Evolutionary conservation across 35 echinoderm and acorn worm species (phyloP), one percentile per base, ranked within the genome.

Genomic region (Ptychodera flava): DNA sequence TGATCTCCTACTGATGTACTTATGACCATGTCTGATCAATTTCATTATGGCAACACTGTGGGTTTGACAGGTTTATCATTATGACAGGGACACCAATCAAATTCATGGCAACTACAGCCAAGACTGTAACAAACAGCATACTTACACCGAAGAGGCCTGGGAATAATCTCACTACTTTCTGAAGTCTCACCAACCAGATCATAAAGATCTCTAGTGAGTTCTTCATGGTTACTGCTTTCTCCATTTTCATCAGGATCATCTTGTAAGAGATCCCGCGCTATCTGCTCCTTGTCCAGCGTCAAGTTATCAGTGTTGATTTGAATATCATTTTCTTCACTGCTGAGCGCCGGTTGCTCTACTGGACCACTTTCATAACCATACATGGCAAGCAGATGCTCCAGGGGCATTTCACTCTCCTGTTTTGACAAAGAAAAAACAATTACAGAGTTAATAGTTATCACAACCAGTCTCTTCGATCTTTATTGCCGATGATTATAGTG

Each of bases 91-190:
- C n/a, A n/a, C n/a, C n/a, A n/a, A n/a, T n/a, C n/a, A n/a, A n/a
- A n/a, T n/a, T n/a, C n/a, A n/a, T n/a, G n/a, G n/a, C n/a, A n/a
- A n/a, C n/a, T n/a, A n/a, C n/a, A n/a, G n/a, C n/a, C n/a, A n/a
- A n/a, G n/a, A n/a, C 6, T 64, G 45, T 64, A 12, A 64, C 6
- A 6, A 64, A 64, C 22, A 64, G 6, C 22, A 31, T 2, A 92
- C 95, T 98, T 82, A 98, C 95, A 99, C 94, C 96, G 90, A 0
- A 99, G 90, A 36, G 94, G 85, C 35, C 96, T 90, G 28, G 92
- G 90, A 0, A 92, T 97, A 32, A 85, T 87, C 29, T 79, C 34
- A 35, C 91, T 84, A 12, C 53, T 36, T 64, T 64, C 45, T 22
- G 45, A 22, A 12, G 45, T 12, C 22, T 64, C 45, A 12, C 45